These are phyloP conservation scores for Pardalotus punctatus DNA, from an alignment of 2,113 vertebrate species.

Conservation along the genomic window DNA sequence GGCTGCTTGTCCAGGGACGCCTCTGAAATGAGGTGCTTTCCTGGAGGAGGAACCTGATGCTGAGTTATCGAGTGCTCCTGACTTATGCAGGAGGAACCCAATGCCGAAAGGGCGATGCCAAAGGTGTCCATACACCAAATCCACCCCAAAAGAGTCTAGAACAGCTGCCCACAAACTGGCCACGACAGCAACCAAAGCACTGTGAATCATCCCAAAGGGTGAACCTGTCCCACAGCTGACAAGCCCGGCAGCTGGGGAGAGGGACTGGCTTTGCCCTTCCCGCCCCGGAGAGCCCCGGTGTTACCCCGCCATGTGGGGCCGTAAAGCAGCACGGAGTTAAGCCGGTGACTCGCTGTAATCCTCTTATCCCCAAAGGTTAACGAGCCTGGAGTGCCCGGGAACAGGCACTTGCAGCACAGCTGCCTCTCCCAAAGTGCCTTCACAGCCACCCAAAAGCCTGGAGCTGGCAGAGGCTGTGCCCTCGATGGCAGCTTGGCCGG, in stretches of 20 bases:
- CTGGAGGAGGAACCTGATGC: not conserved
- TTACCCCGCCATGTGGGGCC: not conserved
- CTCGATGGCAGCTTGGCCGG: rapidly evolving
- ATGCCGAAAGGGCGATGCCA: rapidly evolving
- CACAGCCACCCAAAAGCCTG: not conserved
- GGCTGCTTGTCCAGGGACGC: not conserved
- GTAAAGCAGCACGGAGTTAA: not conserved
- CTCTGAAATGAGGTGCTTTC: rapidly evolving
- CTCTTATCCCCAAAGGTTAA: slow-evolving; percentile 56
- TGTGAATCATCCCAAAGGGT: not conserved
- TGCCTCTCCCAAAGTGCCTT: not conserved
- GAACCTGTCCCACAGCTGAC: not conserved
- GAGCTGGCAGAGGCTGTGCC: not conserved
- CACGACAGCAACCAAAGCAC: rapidly evolving
- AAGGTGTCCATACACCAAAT: not conserved
- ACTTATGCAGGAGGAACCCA: not conserved
- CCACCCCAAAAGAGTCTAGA: not conserved
- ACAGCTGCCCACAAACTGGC: rapidly evolving
- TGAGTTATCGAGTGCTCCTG: not conserved
- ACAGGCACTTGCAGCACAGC: not conserved
- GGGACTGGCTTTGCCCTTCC: not conserved
- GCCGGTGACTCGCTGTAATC: slow-evolving; percentile 40
- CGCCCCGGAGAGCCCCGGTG: not conserved
- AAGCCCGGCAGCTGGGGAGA: not conserved
- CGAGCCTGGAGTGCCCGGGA: not conserved